Conservation (phyloP, 2,888 invertebrate genomes). For the Caradrina kadenii region DNA sequence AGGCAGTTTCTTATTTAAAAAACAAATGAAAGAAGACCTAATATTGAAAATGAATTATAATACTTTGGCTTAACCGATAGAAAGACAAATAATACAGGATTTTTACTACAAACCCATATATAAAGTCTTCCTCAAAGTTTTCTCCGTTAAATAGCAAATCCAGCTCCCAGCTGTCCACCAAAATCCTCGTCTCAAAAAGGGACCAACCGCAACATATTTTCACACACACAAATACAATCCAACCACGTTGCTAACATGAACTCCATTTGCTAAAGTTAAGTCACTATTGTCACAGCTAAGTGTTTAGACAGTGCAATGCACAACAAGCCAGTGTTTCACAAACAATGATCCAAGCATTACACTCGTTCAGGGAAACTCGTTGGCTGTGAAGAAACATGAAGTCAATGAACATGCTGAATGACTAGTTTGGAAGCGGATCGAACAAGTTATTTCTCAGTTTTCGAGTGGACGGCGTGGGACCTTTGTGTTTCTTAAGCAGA, state of each 20-base stretch:
- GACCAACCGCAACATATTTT: background rate
- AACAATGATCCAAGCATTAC: conserved; percentile 76
- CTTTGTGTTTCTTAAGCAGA: conserved; percentile 4
- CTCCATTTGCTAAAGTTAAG: conserved; percentile 59
- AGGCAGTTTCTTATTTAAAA: background rate
- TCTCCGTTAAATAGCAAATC: background rate
- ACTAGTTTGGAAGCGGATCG: conserved; percentile 33
- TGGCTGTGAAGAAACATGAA: conserved; percentile 59
- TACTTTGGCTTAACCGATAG: background rate
- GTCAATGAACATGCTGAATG: conserved; percentile 58
- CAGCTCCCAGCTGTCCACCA: background rate
- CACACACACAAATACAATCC: conserved; percentile 38
- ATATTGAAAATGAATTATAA: background rate
- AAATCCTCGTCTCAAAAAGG: background rate
- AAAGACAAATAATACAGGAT: background rate
- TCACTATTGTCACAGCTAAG: conserved; percentile 66
- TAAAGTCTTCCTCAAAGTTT: conserved; percentile 3
- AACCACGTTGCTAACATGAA: conserved; percentile 49
- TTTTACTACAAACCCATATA: conserved; percentile 42
- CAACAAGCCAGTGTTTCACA: conserved; percentile 82
- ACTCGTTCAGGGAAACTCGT: conserved; percentile 75
- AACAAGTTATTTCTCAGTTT: conserved; percentile 24
- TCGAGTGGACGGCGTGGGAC: background rate
- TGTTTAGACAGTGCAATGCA: conserved; percentile 76
- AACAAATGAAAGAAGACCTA: background rate